phyloP scores from a whole-genome alignment of 1,140 invertebrate species.

The Gerris buenoi region DNA sequence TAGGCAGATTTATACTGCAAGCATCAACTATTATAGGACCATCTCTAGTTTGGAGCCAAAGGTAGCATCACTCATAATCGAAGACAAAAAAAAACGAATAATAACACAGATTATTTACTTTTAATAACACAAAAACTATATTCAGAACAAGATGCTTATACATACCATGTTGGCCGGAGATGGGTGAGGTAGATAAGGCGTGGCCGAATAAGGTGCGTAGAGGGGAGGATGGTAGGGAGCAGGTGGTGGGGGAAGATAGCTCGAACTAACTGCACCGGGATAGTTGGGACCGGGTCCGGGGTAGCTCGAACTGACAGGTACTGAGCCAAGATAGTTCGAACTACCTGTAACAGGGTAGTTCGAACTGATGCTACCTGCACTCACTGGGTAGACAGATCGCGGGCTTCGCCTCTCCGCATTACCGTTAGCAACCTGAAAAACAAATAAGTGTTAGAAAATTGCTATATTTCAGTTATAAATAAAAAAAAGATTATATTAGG shows the following conservation, averaged over 20 bases:
- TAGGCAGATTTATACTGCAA: no score
- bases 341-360: neutral
- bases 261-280: neutral
- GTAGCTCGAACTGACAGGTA: neutral
- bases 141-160: conserved; percentile 8
- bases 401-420: neutral
- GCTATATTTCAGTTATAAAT: no score
- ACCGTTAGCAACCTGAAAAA: neutral
- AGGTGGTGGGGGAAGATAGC: conserved; percentile 22
- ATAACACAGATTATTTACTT: no score
- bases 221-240: conserved; percentile 43
- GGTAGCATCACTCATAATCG: no score
- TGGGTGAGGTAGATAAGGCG: conserved; percentile 37
- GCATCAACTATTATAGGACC: no score
- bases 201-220: conserved; percentile 53
- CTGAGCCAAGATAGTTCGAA: neutral
- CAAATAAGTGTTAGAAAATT: neutral
- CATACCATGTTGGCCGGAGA: conserved; percentile 36
- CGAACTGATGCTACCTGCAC: neutral
- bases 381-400: neutral
- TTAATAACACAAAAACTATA: no score
- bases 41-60: no score
- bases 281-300: neutral
- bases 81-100: no score
- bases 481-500: no score